Base-by-base conservation (phyloP, 2,113 vertebrate species). In the Shinisaurus crocodilurus region DNA sequence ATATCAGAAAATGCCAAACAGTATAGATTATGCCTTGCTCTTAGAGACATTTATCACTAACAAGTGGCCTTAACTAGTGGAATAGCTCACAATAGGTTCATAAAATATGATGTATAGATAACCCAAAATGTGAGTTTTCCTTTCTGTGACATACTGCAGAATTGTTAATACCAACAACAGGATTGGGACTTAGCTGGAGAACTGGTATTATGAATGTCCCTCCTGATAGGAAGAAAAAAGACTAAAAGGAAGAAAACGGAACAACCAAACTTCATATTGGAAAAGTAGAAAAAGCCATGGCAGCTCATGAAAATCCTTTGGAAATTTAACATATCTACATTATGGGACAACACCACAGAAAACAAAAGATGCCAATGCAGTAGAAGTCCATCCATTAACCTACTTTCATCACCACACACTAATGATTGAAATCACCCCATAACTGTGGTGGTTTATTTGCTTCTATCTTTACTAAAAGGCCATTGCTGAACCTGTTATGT, bases 211-310 rank as follows among this genome's bases (percentile, higher is more conserved):
- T 65, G 32, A 37, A 77, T 88, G 10, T 89, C 60, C 85, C 69
- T 10, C 25, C n/a, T 84, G 1, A 25, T 48, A 82, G 18, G 81
- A 43, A 43, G 12, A 32, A 63, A 92, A 70, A 13, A 76, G 6
- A 85, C 8, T 45, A 90, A 34, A 45, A 45, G 34, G 43, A 54
- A 57, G 20, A 72, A 34, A 93, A 65, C 40, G 29, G 18, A 77
- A 88, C 79, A 76, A 67, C 75, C 81, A 32, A 50, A 74, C 75
- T 34, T 20, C 81, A 94, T 84, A 87, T 1, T 25, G 70, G 13
- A 89, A 88, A 40, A 50, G 57, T 54, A 6, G 37, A n/a, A 25
- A 40, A 60, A 60, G 50, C n/a, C 27, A 60, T 40, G 13, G 40
- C 63, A 37, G 34, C 5, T 27, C 13, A 43, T 43, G 65, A 69